These are phyloP conservation scores for Volucella inflata DNA, from an alignment of 2,888 invertebrate species.

Conservation along the genomic window DNA sequence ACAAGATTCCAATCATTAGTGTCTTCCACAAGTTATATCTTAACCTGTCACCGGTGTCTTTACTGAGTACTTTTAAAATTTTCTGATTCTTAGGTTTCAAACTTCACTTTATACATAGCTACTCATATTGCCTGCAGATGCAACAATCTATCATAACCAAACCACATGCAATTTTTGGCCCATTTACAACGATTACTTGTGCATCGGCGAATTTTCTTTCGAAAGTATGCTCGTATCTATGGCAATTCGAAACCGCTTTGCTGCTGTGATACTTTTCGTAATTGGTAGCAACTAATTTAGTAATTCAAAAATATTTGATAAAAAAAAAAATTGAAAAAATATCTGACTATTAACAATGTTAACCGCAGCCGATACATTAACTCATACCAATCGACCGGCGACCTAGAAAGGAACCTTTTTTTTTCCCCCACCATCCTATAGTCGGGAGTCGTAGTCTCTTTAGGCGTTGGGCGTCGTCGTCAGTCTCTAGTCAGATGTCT, in stretches of 20 bases:
- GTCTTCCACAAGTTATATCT: not conserved
- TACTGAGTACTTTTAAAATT: not conserved
- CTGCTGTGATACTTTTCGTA: constrained; percentile 33
- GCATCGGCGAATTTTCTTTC: constrained; percentile 66
- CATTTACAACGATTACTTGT: constrained; percentile 53
- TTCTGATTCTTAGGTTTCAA: constrained; percentile 5
- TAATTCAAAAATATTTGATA: constrained; percentile 25
- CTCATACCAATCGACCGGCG: not conserved
- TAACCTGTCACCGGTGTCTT: no score
- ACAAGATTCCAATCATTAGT: not conserved
- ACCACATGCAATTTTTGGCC: constrained; percentile 58
- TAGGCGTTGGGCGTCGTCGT: no score
- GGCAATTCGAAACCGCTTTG: constrained; percentile 36
- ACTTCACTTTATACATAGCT: not conserved
- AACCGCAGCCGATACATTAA: constrained; percentile 49
- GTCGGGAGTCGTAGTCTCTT: no score
- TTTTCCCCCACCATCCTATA: no score
- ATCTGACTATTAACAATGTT: constrained; percentile 12
- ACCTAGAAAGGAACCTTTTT: constrained; percentile 35
- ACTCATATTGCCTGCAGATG: constrained; percentile 6
- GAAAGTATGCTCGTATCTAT: constrained; percentile 13
- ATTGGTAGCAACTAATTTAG: constrained; percentile 24
- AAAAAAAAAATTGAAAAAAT: not conserved
- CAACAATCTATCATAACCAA: constrained; percentile 11
- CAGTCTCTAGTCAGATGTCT: not conserved